Conservation (phyloP, 2,797 vertebrate species). For the Heliangelus exortis region DNA sequence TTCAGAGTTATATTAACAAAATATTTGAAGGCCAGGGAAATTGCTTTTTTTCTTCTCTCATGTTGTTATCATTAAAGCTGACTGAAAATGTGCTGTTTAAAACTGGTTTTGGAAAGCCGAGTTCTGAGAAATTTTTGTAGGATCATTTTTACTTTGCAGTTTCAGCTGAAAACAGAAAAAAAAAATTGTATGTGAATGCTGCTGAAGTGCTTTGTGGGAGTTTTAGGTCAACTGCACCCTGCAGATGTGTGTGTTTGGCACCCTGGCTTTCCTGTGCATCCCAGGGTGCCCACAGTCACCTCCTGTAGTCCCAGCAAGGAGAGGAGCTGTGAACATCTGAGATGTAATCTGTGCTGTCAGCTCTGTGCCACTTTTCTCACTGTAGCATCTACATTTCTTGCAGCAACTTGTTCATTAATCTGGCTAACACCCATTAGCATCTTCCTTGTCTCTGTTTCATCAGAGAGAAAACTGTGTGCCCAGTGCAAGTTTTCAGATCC, state of each 20-base stretch:
- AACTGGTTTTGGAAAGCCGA: neutral
- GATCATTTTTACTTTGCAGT: neutral
- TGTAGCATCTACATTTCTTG: neutral
- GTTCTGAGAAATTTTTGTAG: slow-evolving; percentile 10
- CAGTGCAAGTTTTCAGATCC: neutral
- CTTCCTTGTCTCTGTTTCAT: neutral
- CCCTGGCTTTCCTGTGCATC: neutral
- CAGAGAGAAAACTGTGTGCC: neutral
- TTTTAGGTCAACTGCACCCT: neutral
- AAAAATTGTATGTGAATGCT: neutral
- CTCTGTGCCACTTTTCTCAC: neutral
- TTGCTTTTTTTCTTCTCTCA: slow-evolving; percentile 40
- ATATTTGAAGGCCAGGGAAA: slow-evolving; percentile 38
- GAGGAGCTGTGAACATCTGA: fast-evolving
- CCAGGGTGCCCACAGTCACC: neutral
- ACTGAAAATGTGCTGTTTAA: neutral
- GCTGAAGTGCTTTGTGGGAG: neutral
- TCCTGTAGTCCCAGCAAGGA: neutral
- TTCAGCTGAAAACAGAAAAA: slow-evolving; percentile 1
- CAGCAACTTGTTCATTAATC: neutral
- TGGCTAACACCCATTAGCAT: neutral
- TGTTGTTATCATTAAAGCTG: slow-evolving; percentile 37
- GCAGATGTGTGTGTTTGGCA: neutral
- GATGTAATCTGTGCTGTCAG: neutral
- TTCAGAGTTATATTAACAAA: slow-evolving; percentile 41